Base-by-base conservation (phyloP, 2,113 vertebrate genomes). In the Gymnorhina tibicen region DNA sequence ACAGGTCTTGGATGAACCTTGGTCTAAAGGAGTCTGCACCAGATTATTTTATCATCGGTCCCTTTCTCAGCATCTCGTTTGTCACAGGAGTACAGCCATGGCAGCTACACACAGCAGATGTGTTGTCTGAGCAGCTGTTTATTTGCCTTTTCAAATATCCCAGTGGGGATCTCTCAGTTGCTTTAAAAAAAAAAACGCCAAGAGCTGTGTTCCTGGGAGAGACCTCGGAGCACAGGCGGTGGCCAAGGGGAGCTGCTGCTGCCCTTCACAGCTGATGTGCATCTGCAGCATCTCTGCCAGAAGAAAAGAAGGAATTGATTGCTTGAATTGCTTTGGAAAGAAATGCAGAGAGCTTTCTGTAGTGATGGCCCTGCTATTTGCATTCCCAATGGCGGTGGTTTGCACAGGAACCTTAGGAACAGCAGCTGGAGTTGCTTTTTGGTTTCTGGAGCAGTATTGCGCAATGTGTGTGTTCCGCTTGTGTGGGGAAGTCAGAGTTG, bases 61-160 rank as follows among this genome's bases (percentile, higher is more conserved):
- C 19, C 16, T 56, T 85, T 64, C 74, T 44, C 35, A 39, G 9
- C 24, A 11, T 74, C 68, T 88, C 2, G 0, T 73, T 67, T 70
- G 32, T 89, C 41, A 37, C 49, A 28, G 47, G 52, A 46, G 11
- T 3, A 8, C 33, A 72, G 81, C 3, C 2, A 28, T 17, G 58
- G 60, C 72, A 93, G 8, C 67, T 49, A 35, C 50, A 21, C 60
- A 80, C 73, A 24, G 9, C 75, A 64, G 70, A 50, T 58, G 6
- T 44, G 66, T 90, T 87, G 76, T 63, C 85, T 35, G 35, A 68
- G 63, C 85, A 83, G 79, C 92, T 95, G 92, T 90, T 94, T 68
- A 75, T 58, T 15, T 28, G 69, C 56, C 24, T 79, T 78, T 85
- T 73, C 49, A 44, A 28, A 64, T 1, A 14, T 79, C 92, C 70